Conservation (phyloP, 2,888 invertebrate species). For the Allolobophora icterica region DNA sequence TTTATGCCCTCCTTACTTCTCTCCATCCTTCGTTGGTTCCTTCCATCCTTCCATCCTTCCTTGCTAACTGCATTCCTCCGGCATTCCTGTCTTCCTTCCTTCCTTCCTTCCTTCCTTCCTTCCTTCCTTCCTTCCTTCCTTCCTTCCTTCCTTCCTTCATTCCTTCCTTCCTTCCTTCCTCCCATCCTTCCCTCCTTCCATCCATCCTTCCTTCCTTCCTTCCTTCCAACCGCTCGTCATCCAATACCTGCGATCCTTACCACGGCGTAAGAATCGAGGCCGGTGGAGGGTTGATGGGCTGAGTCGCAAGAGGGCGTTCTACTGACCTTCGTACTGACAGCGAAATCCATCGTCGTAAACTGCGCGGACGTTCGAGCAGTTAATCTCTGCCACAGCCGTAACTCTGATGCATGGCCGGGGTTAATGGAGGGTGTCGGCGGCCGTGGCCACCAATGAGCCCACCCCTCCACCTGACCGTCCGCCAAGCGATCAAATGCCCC, state of each 20-base stretch:
- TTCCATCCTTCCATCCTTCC: too few relatives aligned
- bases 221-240: neutral
- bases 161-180: neutral
- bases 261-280: neutral
- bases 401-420: neutral
- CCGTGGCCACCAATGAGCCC: too few relatives aligned
- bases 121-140: neutral
- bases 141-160: neutral
- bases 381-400: neutral
- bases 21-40: too few relatives aligned
- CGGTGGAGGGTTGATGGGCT: too few relatives aligned
- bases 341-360: neutral
- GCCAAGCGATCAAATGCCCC: too few relatives aligned
- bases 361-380: neutral
- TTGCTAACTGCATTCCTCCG: too few relatives aligned
- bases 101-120: neutral
- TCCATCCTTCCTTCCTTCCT: slow-evolving; percentile 20
- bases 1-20: too few relatives aligned
- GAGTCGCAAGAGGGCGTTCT: neutral
- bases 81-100: too few relatives aligned
- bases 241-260: neutral
- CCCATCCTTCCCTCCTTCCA: neutral
- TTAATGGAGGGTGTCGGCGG: neutral
- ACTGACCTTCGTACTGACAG: neutral
- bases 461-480: too few relatives aligned